These are phyloP conservation scores for Sesamia inferens DNA, from an alignment of 2,888 invertebrate genomes.

Conservation along the genomic window DNA sequence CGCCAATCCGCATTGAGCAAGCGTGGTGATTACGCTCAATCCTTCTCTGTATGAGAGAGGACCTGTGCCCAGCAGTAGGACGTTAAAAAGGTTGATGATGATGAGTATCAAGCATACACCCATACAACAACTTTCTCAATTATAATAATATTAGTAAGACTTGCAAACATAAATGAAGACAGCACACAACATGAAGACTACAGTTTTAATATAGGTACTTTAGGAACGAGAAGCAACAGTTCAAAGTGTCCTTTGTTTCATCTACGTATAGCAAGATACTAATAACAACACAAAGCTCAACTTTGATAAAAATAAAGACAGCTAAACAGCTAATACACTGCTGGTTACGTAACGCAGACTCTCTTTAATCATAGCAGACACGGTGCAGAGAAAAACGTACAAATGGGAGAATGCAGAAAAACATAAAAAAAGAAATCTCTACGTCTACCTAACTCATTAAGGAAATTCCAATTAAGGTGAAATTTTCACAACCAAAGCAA, in stretches of 20 bases:
- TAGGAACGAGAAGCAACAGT: not conserved
- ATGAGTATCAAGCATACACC: no score
- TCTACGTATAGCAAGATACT: not conserved
- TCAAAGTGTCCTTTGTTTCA: no score
- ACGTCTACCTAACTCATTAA: slow-evolving; percentile 2
- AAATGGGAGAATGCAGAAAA: slow-evolving; percentile 5
- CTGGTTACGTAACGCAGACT: slow-evolving; percentile 11
- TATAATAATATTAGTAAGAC: no score
- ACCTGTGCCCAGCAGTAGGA: no score
- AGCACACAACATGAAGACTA: no score
- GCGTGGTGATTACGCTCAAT: no score
- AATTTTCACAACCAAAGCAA: slow-evolving; percentile 5
- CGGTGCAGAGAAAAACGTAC: slow-evolving; percentile 12
- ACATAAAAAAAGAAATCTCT: slow-evolving; percentile 5
- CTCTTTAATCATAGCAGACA: slow-evolving; percentile 34
- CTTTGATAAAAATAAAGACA: slow-evolving; percentile 4
- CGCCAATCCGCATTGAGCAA: no score
- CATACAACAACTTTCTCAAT: no score
- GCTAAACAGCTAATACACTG: not conserved
- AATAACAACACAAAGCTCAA: not conserved
- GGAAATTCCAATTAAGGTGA: not conserved
- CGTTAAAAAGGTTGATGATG: no score
- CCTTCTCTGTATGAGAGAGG: no score
- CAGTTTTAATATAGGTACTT: no score
- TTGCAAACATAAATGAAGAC: no score